phyloP scores from a whole-genome alignment of 1,140 invertebrate species.

The Sarcophaga bullata region DNA sequence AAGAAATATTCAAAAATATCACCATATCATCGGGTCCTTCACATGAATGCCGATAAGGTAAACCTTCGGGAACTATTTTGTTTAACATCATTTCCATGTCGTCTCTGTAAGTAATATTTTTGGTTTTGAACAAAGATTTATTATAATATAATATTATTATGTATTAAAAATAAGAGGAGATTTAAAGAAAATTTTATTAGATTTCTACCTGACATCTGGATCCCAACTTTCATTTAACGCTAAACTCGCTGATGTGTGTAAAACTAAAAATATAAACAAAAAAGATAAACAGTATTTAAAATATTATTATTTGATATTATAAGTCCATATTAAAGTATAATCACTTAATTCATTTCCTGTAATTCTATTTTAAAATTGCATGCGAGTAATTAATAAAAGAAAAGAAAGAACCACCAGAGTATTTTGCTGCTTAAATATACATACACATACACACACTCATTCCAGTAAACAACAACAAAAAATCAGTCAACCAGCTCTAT shows the following conservation, averaged over 20 bases:
- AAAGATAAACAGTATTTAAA: too few relatives aligned
- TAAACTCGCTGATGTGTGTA: conserved; percentile 96
- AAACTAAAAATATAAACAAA: conserved; percentile 75
- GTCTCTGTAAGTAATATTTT: conserved; percentile 69
- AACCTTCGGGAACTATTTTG: conserved; percentile 96
- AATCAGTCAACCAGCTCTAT: background rate
- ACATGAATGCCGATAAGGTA: conserved; percentile 94
- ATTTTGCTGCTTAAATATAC: too few relatives aligned
- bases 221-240: conserved; percentile 98
- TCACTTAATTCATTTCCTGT: too few relatives aligned
- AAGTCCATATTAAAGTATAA: too few relatives aligned
- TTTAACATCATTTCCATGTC: conserved; percentile 99
- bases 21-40: conserved; percentile 99
- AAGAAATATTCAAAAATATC: conserved; percentile 51
- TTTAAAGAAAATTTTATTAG: background rate
- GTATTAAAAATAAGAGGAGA: background rate
- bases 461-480: background rate
- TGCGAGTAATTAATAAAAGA: too few relatives aligned
- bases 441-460: too few relatives aligned
- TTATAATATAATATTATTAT: background rate
- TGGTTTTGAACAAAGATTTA: too few relatives aligned
- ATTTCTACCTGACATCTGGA: conserved; percentile 80
- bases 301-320: too few relatives aligned
- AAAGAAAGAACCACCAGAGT: too few relatives aligned
- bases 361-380: too few relatives aligned